Percentiles rank a stretch among this genome's conserved stretches.
phyloP scores from a whole-genome alignment of 2,888 invertebrate genomes.

The Heliconius hortense region DNA sequence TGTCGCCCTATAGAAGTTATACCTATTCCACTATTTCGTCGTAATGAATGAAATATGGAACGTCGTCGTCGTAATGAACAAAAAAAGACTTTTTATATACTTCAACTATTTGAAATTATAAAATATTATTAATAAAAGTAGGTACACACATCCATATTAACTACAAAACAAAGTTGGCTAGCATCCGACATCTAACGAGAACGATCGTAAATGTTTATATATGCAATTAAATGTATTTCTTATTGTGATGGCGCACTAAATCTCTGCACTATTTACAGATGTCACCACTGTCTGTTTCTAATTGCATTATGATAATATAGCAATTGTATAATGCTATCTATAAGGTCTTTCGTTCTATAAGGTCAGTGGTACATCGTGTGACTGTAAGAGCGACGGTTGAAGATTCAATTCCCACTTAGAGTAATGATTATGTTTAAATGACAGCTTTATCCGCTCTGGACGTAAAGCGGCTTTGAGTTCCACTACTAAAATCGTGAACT shows the following conservation, averaged over 20 bases:
- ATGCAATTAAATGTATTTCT: slow-evolving; percentile 24
- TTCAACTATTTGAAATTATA: no score
- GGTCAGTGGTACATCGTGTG: neutral
- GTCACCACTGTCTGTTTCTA: slow-evolving; percentile 19
- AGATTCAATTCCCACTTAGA: neutral
- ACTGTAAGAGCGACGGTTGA: neutral
- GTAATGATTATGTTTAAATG: neutral
- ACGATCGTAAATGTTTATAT: slow-evolving; percentile 20
- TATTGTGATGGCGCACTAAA: slow-evolving; percentile 19
- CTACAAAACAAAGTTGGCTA: slow-evolving; percentile 11
- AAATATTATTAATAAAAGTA: no score
- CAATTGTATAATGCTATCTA: neutral
- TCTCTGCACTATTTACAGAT: slow-evolving; percentile 20
- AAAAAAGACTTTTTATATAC: no score
- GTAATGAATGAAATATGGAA: no score
- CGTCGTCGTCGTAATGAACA: no score
- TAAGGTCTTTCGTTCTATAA: neutral
- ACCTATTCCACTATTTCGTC: no score
- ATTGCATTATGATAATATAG: neutral
- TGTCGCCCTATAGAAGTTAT: no score
- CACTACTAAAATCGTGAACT: neutral
- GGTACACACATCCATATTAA: neutral
- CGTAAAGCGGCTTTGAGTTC: neutral
- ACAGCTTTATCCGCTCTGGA: neutral
- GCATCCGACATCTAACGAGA: slow-evolving; percentile 27